Base-by-base conservation (phyloP, 2,113 vertebrate genomes). In the Callocephalon fimbriatum region DNA sequence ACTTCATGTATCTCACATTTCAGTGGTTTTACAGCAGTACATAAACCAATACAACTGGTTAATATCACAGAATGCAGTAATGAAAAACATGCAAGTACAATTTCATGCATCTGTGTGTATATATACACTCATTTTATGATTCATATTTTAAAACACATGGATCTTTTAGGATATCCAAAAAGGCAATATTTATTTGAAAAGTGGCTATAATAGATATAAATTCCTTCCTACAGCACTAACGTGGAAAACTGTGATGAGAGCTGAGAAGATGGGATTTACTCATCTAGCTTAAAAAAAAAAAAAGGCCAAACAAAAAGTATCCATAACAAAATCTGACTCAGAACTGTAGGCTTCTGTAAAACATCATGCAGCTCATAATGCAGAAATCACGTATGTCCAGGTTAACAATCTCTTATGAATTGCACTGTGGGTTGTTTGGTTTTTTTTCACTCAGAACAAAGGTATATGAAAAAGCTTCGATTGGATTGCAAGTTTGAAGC, bases 31-130 rank as follows among this genome's bases (percentile, higher is more conserved):
- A 95, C 15, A 11, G 53, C 16, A 37, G 56, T 74, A 58, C 14
- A 90, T 75, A 96, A 95, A 82, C 29, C 15, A 81, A 88, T 86
- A 93, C 31, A 86, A 84, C 54, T 76, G 68, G 56, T 40, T 80
- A 90, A 86, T 88, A 73, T 42, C 68, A 91, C 10, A 53, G 51
- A 94, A 96, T 58, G 72, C 59, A 80, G 54, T 68, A 62, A 86
- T 86, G 75, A 83, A 90, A 97, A 92, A 72, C 32, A 84, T 21
- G 25, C 31, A 92, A 90, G 72, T 61, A 45, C 47, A 82, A 75
- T 83, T 77, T 86, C 51, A 71, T 71, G 48, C 44, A 70, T 77
- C 58, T 85, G 1, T 67, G 48, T 78, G 18, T 79, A 7, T 44
- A 37, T 27, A 66, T 35, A 44, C 8, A 58, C 25, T 68, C 53